Evolutionary conservation across 1,140 invertebrate genomes (phyloP), one percentile per base, ranked within the genome.

Genomic region (Drosophila oshimai): DNA sequence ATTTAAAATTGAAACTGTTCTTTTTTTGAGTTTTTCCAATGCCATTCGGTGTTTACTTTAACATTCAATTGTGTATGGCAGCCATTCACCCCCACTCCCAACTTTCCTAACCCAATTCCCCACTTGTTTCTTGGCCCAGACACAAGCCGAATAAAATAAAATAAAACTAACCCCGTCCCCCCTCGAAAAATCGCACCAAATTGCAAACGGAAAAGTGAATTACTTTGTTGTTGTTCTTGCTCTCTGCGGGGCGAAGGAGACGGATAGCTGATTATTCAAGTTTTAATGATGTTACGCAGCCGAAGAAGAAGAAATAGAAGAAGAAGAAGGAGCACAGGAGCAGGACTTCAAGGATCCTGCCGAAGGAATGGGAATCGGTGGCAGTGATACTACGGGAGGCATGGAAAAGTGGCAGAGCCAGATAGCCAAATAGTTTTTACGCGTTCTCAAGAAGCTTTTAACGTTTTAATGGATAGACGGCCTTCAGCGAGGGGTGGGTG

Each of bases 401-500:
- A 12, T 36, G 51, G 45, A 31, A 65, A 46, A 50, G 22, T 46
- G 53, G 36, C 31, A 54, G 54, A 31, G 69, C 42, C 45, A 62
- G 67, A 50, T 61, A 73, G 50, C 53, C 54, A 75, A 81, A 81
- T 81, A 81, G 70, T 84, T 83, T 76, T 84, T 83, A 78, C 75
- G 74, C 74, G 79, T 71, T 83, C 65, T 86, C 80, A 86, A 86
- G 80, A 84, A 86, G 80, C 80, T 84, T 86, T 84, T 84, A 86
- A 80, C 80, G 80, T 86, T 86, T 84, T 84, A 84, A 84, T 84
- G 79, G 79, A 74, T 83, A 81, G 58, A 46, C 71, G 77, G 58
- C 62, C 44, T 65, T 67, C 41, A 28, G 22, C 6, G 29, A 22
- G 22, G 26, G 2, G 24, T 7, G n/a, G 58, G 33, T 22, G 13